Conservation (phyloP, 1,140 invertebrate genomes). For the Plodia interpunctella region DNA sequence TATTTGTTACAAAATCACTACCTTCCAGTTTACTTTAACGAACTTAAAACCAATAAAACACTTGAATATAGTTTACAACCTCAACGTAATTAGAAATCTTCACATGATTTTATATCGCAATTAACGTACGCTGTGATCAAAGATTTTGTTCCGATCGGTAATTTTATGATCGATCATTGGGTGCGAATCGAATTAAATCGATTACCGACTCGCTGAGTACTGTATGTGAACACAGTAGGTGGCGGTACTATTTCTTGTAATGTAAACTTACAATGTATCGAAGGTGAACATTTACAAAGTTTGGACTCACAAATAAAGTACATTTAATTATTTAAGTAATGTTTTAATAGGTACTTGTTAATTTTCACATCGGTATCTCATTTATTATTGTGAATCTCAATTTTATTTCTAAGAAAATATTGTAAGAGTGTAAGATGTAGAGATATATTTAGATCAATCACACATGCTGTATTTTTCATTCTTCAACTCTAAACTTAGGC, state of each 20-base stretch:
- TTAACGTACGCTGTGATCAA: background rate
- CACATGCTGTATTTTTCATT: no score
- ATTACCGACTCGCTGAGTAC: slow-evolving; percentile 6
- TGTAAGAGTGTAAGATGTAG: no score
- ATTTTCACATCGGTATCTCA: no score
- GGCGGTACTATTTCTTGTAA: slow-evolving; percentile 35
- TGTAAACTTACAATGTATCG: no score
- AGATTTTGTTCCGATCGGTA: background rate
- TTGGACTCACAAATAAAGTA: no score
- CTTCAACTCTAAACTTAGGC: no score
- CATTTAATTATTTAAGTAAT: no score
- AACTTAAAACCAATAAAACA: background rate
- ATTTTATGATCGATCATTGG: slow-evolving; percentile 10
- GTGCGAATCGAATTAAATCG: slow-evolving; percentile 11
- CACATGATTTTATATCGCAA: background rate
- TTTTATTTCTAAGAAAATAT: no score
- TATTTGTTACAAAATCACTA: background rate
- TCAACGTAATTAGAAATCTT: background rate
- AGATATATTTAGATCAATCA: no score
- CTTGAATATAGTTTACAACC: slow-evolving; percentile 2
- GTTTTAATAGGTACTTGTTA: no score
- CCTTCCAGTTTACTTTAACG: background rate
- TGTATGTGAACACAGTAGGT: slow-evolving; percentile 43
- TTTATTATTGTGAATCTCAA: no score
- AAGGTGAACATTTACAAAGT: no score